These are phyloP conservation scores for Phortica magna DNA, from an alignment of 2,888 invertebrate genomes.

Conservation along the genomic window DNA sequence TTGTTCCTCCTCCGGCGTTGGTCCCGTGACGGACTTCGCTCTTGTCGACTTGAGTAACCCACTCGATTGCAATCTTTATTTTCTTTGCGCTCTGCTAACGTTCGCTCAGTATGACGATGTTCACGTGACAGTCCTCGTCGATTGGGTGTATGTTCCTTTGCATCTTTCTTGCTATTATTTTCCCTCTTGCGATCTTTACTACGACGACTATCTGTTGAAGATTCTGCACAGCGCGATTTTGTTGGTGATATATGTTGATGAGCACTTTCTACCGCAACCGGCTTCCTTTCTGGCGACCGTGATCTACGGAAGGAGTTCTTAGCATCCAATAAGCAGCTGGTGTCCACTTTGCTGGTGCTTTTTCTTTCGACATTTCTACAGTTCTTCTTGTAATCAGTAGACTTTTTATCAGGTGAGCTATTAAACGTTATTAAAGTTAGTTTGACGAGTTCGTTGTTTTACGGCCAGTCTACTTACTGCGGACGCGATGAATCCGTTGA, in stretches of 20 bases:
- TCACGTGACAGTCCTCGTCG: conserved; percentile 5
- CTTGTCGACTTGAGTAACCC: conserved; percentile 6
- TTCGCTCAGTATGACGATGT: conserved; percentile 33
- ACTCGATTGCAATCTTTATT: background rate
- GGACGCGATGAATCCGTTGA: conserved; percentile 80
- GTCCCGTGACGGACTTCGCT: conserved; percentile 12
- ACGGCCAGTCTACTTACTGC: conserved; percentile 77
- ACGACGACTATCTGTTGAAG: conserved; percentile 55
- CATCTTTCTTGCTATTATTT: background rate
- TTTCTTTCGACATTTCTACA: conserved; percentile 45
- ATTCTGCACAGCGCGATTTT: conserved; percentile 56
- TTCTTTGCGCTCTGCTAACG: background rate
- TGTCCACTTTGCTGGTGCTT: conserved; percentile 37
- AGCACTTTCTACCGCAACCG: conserved; percentile 26
- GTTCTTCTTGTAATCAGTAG: conserved; percentile 42
- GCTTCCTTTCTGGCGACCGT: conserved; percentile 67
- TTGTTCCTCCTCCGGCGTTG: conserved; percentile 36
- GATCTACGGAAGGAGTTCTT: conserved; percentile 66
- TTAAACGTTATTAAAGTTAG: background rate
- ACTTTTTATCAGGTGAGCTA: conserved; percentile 60
- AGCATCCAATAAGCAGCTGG: conserved; percentile 37
- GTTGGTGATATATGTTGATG: conserved; percentile 20
- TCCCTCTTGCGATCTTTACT: conserved; percentile 15
- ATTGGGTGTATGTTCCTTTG: background rate
- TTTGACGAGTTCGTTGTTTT: background rate